These are phyloP conservation scores for Novumbra hubbsi DNA, from an alignment of 2,797 vertebrate genomes.

Conservation along the genomic window DNA sequence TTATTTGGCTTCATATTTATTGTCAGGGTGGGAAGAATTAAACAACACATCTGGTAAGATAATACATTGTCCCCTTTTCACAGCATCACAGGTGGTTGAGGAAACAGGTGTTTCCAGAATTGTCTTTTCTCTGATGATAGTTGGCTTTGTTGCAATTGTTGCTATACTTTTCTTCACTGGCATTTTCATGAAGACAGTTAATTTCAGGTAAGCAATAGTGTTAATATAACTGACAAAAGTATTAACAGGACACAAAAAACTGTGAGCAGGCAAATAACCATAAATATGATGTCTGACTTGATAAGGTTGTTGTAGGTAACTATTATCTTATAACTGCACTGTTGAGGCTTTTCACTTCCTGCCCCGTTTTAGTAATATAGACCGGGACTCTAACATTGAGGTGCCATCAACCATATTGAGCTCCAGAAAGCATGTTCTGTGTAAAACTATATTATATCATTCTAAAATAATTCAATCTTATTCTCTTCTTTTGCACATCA, in stretches of 20 bases:
- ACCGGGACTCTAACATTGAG: too few species aligned
- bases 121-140: accelerated
- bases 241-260: neutral
- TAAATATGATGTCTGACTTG: neutral
- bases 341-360: neutral
- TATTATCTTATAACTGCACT: neutral
- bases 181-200: accelerated
- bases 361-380: neutral
- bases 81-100: neutral
- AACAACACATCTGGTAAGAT: neutral
- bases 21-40: neutral
- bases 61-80: neutral
- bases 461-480: neutral
- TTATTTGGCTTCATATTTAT: neutral
- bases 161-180: neutral
- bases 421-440: neutral
- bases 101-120: too few species aligned
- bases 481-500: neutral
- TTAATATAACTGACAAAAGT: neutral
- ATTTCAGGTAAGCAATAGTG: slow-evolving; percentile 14
- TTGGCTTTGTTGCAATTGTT: neutral
- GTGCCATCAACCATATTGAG: neutral
- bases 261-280: neutral
- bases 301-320: neutral
- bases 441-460: neutral